These are phyloP conservation scores for Drosophila teissieri DNA, from an alignment of 1,140 invertebrate genomes.

Conservation along the genomic window DNA sequence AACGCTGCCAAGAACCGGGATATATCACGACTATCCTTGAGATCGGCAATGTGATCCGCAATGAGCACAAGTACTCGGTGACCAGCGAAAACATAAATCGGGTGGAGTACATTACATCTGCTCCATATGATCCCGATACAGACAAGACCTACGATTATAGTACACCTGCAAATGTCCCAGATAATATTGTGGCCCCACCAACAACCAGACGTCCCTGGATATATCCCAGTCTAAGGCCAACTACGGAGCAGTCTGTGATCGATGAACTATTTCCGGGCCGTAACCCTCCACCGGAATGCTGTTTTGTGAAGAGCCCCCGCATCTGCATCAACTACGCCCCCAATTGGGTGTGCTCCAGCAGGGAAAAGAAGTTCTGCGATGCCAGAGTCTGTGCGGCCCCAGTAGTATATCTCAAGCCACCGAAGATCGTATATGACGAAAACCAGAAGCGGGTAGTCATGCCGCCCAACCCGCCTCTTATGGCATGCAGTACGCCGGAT, in stretches of 20 bases:
- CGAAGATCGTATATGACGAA: constrained; percentile 29
- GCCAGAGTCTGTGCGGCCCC: constrained; percentile 41
- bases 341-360: constrained; percentile 66
- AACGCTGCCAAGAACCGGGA: constrained; percentile 51
- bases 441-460: constrained; percentile 40
- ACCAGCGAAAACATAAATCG: constrained; percentile 54
- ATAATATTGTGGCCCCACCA: neutral
- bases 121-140: constrained; percentile 26
- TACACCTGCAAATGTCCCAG: neutral
- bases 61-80: constrained; percentile 32
- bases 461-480: constrained; percentile 70
- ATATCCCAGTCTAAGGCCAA: constrained; percentile 10
- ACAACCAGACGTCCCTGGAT: constrained; percentile 19
- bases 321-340: constrained; percentile 60
- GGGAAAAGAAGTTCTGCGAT: constrained; percentile 51
- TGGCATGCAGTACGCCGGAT: constrained; percentile 44
- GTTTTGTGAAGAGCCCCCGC: constrained; percentile 54
- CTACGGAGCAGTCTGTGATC: constrained; percentile 6
- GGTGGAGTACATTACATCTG: constrained; percentile 42
- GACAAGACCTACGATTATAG: constrained; percentile 11
- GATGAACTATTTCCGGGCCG: constrained; percentile 13
- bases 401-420: constrained; percentile 61
- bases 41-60: constrained; percentile 65
- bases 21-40: constrained; percentile 71
- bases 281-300: constrained; percentile 36